Base-by-base conservation (phyloP, 2,113 vertebrate species). In the Albula goreensis region DNA sequence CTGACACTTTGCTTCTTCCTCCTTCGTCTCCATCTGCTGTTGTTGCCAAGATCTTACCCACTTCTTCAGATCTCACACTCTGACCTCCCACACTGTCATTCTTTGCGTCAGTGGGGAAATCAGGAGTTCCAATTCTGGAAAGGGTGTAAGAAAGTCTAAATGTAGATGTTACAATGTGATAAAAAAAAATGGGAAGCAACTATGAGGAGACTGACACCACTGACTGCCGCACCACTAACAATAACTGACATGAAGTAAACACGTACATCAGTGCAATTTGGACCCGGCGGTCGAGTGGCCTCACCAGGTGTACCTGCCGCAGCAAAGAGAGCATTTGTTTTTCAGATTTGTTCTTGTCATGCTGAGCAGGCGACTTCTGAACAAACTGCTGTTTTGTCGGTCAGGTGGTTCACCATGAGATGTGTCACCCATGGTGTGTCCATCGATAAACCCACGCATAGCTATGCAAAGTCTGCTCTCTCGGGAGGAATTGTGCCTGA, bases 41-140 rank as follows among this genome's bases (percentile, higher is more conserved):
- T 85, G 90, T 85, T 91, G 88, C 89, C 88, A 88, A 87, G 85
- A 83, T 88, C 86, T 84, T 85, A 52, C 19, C 84, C 25, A 83
- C 41, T 74, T 74, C 52, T 82, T 74, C 87, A 66, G 60, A 66
- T 66, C 60, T 66, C 5, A 19, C 60, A 66, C 60, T 13, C 22
- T 8, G 15, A 66, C 60, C 60, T 19, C 60, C 22, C 60, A 8
- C 60, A 66, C 17, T 0, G 60, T 19, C 17, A 66, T 66, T 7
- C 22, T 66, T 19, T 66, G 15, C 17, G 17, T 66, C 60, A 66
- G 3, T 22, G 60, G 60, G 60, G 60, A 66, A 19, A 19, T 66
- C 60, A 66, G 60, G 60, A 66, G 17, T 19, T 22, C 17, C 60
- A 66, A 22, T 66, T 19, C 22, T 5, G 60, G 60, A 66, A 66